A percentile compares a stretch with the other conserved stretches of the same genome.
These are phyloP conservation scores for Taphrorychus bicolor DNA, from an alignment of 2,888 invertebrate genomes.

Conservation along the genomic window DNA sequence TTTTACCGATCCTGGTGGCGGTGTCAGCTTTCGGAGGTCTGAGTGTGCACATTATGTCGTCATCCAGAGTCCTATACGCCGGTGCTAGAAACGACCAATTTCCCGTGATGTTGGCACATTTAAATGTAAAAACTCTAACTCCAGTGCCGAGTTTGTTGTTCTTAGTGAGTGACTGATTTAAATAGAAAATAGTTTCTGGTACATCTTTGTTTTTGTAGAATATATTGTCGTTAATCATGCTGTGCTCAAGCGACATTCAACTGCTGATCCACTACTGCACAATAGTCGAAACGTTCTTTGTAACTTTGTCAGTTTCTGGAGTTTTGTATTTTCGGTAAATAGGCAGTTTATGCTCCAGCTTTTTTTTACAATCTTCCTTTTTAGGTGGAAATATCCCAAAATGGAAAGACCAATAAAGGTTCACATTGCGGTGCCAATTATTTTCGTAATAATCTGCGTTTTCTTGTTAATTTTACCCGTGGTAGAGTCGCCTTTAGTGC, in stretches of 20 bases:
- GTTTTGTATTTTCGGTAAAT: conserved; percentile 76
- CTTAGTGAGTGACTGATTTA: conserved; percentile 66
- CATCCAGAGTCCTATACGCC: conserved; percentile 90
- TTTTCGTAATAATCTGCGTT: conserved; percentile 78
- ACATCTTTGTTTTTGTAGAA: conserved; percentile 68
- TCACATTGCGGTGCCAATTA: conserved; percentile 68
- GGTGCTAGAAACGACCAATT: conserved; percentile 91
- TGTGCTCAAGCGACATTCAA: conserved; percentile 84
- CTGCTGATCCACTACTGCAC: conserved; percentile 90
- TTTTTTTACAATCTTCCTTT: not conserved
- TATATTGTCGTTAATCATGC: conserved; percentile 81
- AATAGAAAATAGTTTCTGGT: not conserved
- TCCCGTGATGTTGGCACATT: conserved; percentile 80
- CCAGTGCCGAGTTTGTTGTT: conserved; percentile 84
- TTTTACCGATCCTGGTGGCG: conserved; percentile 91
- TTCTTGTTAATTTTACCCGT: conserved; percentile 82
- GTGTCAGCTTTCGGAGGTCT: conserved; percentile 92
- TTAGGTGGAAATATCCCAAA: conserved; percentile 73
- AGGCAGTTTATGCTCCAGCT: not conserved
- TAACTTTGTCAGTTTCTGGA: conserved; percentile 84
- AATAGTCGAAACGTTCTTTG: conserved; percentile 92
- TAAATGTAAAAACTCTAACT: conserved; percentile 76
- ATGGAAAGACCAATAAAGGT: conserved; percentile 87
- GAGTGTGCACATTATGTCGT: conserved; percentile 95
- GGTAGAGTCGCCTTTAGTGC: conserved; percentile 79